These are phyloP conservation scores for Galerucella pusilla DNA, from an alignment of 2,888 invertebrate species.

Conservation along the genomic window DNA sequence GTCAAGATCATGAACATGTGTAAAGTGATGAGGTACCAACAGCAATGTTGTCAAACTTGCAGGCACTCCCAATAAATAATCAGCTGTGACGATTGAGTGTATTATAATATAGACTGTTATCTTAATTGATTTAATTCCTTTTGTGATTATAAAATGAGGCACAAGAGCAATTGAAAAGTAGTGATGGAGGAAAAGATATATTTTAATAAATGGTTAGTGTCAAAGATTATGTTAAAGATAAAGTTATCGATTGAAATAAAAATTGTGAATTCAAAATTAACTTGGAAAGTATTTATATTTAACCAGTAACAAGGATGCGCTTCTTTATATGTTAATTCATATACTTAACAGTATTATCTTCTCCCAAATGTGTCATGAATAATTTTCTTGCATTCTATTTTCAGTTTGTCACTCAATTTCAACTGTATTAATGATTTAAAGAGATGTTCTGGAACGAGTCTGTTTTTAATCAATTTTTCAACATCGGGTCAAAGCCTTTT, in stretches of 20 bases:
- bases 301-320: too few relatives aligned
- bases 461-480: too few relatives aligned
- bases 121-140: constrained; percentile 22
- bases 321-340: too few relatives aligned
- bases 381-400: too few relatives aligned
- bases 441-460: too few relatives aligned
- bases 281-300: not conserved
- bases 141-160: constrained; percentile 15
- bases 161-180: constrained; percentile 16
- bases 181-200: constrained; percentile 10
- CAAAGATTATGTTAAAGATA: not conserved
- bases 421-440: too few relatives aligned
- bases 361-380: too few relatives aligned
- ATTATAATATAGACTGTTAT: constrained; percentile 24
- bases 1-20: constrained; percentile 91
- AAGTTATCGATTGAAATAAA: constrained; percentile 27
- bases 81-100: constrained; percentile 7
- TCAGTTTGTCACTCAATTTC: too few relatives aligned
- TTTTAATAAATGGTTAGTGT: constrained; percentile 18
- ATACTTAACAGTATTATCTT: too few relatives aligned
- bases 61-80: constrained; percentile 46
- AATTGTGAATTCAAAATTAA: constrained; percentile 10
- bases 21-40: constrained; percentile 82
- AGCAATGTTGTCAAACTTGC: constrained; percentile 91
- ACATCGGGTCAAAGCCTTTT: too few relatives aligned